Base-by-base conservation (phyloP, 2,888 invertebrate genomes). In the Drosophila mayaguana region DNA sequence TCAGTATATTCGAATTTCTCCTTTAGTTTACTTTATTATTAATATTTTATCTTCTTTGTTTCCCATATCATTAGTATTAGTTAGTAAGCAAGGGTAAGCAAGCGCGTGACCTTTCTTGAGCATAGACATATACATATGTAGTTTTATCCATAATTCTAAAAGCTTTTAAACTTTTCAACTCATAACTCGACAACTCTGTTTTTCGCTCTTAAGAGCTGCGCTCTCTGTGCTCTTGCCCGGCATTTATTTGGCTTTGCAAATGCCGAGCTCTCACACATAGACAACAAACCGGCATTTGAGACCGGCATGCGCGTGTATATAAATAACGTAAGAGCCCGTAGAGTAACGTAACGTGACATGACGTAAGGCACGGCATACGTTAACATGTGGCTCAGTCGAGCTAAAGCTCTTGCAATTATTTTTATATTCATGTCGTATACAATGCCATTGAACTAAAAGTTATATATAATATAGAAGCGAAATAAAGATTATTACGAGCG, bases 251-350 rank as follows among this genome's bases (percentile, higher is more conserved):
- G 54, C 40, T 76, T 75, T 57, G 11, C 38, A 34, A 57, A 32
- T 36, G 60, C 53, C 34, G 14, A 43, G 32, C 48, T 28, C 68
- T 76, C 60, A 38, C 60, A 53, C 55, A 46, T 55, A 51, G 65
- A 18, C 56, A 67, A 63, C 54, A 75, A 83, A 75, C 84, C 80
- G 80, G 80, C 80, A 81, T 72, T 59, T 63, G 68, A 75, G 70
- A 75, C 77, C 77, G 77, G 77, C 70, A 60, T 20, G 34, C 38
- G 6, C 5, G 20, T 38, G 43, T 53, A 54, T 36, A 64, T 42
- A 65, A 51, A 46, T 18, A 72, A 51, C 73, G 78, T 56, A 80
- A 78, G 48, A 62, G 62, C 43, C 28, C 7, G 20, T 43, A 64
- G 22, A 14, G 61, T n/a, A 53, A 57, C 9, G 57, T 56, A 22